Conservation (phyloP, 2,888 invertebrate species). For the Poecilus cupreus region DNA sequence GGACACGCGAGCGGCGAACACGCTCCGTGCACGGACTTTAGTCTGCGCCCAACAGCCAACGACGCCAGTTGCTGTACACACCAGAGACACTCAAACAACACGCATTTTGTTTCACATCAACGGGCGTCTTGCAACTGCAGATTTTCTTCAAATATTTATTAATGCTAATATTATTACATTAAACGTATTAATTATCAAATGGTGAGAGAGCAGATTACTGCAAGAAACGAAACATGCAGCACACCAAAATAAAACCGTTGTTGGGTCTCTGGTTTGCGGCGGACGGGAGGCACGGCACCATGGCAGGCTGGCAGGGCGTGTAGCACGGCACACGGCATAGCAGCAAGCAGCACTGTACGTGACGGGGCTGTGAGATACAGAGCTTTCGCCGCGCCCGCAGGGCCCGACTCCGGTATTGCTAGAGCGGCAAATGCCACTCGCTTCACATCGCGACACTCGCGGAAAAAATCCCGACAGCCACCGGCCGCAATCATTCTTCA, state of each 20-base stretch:
- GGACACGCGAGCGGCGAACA: constrained; percentile 23
- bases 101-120: no score
- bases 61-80: not conserved
- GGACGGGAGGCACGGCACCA: not conserved
- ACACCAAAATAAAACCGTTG: constrained; percentile 23
- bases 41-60: constrained; percentile 1
- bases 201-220: no score
- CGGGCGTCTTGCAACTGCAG: no score
- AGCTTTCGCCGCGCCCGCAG: constrained; percentile 67
- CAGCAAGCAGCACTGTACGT: no score
- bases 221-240: not conserved
- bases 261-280: constrained; percentile 9
- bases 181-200: no score
- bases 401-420: constrained; percentile 63
- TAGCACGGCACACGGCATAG: not conserved
- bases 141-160: no score
- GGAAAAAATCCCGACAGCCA: constrained; percentile 11
- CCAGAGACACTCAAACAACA: not conserved
- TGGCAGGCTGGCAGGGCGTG: constrained; percentile 11
- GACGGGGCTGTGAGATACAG: constrained; percentile 68
- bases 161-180: no score
- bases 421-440: constrained; percentile 3
- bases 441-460: constrained; percentile 7
- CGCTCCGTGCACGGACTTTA: not conserved
- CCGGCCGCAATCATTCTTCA: constrained; percentile 17